Conservation (phyloP, 2,888 invertebrate species). For the Tribolium freemani region DNA sequence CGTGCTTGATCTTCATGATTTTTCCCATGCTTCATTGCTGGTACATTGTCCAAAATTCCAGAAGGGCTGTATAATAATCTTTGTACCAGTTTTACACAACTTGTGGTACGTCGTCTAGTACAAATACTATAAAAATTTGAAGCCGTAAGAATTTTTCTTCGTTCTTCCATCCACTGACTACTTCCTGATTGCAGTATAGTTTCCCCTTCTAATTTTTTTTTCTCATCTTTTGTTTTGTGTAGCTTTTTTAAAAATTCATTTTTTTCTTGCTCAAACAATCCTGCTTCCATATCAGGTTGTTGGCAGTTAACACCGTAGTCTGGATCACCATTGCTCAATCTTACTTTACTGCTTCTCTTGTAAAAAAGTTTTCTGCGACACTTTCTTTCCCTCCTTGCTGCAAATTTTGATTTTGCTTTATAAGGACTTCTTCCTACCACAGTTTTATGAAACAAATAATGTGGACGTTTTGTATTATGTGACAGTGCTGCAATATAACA, state of each 20-base stretch:
- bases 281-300: background rate
- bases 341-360: background rate
- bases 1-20: conserved; percentile 24
- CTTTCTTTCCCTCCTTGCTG: background rate
- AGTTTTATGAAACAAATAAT: background rate
- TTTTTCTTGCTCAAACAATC: background rate
- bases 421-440: background rate
- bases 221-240: conserved; percentile 5
- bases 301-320: background rate
- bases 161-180: conserved; percentile 17
- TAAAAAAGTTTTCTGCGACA: background rate
- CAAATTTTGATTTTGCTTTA: background rate
- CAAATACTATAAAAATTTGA: conserved; percentile 31
- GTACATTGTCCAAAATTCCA: no score
- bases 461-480: background rate
- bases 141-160: conserved; percentile 29
- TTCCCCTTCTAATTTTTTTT: background rate
- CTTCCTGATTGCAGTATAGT: conserved; percentile 28
- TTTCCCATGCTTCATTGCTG: background rate
- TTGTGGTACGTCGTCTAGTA: background rate
- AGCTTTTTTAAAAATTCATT: background rate
- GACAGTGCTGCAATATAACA: background rate
- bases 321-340: background rate
- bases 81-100: conserved; percentile 7
- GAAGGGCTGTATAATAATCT: no score